Base-by-base conservation (phyloP, 2,797 vertebrate genomes). In the Pyrrhura leucotis region DNA sequence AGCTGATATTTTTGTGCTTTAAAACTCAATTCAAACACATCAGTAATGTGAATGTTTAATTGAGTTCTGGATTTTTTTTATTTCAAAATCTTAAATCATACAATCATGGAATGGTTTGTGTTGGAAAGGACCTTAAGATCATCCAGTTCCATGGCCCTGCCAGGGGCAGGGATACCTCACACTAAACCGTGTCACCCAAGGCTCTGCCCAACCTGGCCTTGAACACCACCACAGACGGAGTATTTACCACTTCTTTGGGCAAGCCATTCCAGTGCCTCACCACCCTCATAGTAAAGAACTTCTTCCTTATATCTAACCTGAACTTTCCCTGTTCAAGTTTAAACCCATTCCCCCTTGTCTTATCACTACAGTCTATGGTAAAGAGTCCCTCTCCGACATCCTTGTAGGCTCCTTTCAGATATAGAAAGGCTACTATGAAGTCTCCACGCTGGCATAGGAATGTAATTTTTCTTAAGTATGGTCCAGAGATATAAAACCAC, bases 11-110 rank as follows among this genome's bases (percentile, higher is more conserved):
- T 78, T 80, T 74, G 9, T 89, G n/a, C 53, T 80, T 77, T 74
- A 85, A 85, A 87, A 85, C 19, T 53, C 26, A 65, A 65, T 10
- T 8, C 16, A 81, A 69, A 48, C 2, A 2, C 61, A 26, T n/a
- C 61, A 74, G 22, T 44, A 62, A 62, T 8, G 12, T 47, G 21
- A 65, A 50, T 20, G 6, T 10, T 58, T 53, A 50, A 51, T 29
- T 47, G 65, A 39, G 12, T 13, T 75, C 45, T 3, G 1, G 9
- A 0, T 0, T 0, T 47, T 51, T 85, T 68, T 82, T 14, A 84
- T 84, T 86, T 56, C n/a, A 33, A 33, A 56, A 56, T 56, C 54
- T 9, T 33, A 56, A 33, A 35, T 33, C 54, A 56, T 22, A 23
- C 21, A 58, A 22, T 56, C n/a, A 56, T 9, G 13, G 53, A 56